phyloP scores from a whole-genome alignment of 2,113 vertebrate genomes.

The Dromiciops gliroides region DNA sequence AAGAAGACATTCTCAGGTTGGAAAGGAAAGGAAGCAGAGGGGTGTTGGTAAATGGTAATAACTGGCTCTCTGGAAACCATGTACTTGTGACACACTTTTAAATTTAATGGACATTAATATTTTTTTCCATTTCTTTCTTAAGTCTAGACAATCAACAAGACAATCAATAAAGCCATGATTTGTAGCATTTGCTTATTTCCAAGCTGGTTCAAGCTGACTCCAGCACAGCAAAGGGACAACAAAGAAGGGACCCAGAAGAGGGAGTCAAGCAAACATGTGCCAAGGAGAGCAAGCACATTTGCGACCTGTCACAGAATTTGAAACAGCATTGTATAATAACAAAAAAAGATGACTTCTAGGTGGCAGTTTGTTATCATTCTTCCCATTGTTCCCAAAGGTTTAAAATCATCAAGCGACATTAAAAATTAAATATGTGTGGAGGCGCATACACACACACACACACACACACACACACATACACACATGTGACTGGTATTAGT shows the following conservation, averaged over 20 bases:
- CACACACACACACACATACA: background rate
- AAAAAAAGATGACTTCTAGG: background rate
- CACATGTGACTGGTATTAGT: background rate
- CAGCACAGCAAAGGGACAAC: background rate
- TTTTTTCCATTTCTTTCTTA: background rate
- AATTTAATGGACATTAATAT: background rate
- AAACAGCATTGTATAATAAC: background rate
- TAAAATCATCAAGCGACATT: slow-evolving; percentile 9
- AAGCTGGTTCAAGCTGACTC: background rate
- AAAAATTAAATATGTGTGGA: background rate
- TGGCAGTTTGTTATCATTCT: background rate
- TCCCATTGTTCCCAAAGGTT: background rate
- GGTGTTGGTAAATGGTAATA: background rate
- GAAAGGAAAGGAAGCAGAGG: background rate
- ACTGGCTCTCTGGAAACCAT: background rate
- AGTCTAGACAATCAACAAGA: background rate
- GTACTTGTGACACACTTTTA: background rate
- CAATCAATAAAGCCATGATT: background rate
- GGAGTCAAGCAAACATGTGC: background rate
- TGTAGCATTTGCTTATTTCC: background rate
- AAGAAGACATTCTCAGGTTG: background rate
- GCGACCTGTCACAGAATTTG: background rate
- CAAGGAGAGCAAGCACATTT: background rate
- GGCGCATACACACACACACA: background rate
- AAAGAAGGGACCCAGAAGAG: background rate